Percentiles rank a stretch among this genome's conserved stretches.
These are phyloP conservation scores for Panagrolaimus sp. DNA, from an alignment of 1,140 invertebrate species.

Conservation along the genomic window DNA sequence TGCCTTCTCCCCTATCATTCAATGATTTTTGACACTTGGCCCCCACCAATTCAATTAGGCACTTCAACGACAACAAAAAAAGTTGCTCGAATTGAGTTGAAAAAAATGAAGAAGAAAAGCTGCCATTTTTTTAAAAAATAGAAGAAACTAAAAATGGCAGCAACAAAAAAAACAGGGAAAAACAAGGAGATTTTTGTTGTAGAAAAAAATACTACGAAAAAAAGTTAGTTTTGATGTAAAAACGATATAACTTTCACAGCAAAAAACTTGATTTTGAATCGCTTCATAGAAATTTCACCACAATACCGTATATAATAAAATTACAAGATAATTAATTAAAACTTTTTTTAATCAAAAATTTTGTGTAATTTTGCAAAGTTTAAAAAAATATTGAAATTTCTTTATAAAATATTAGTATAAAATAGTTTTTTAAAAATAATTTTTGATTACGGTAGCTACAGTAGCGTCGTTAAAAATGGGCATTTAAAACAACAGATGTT, in stretches of 20 bases:
- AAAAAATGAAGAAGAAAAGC: not conserved
- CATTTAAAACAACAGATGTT: not conserved
- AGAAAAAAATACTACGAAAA: slow-evolving; percentile 5
- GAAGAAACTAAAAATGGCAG: not conserved
- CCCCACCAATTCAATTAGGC: slow-evolving; percentile 1
- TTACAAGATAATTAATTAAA: too few relatives aligned
- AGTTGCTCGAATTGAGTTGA: not conserved
- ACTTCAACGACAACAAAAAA: slow-evolving; percentile 8
- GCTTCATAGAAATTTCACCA: too few relatives aligned
- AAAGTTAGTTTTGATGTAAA: too few relatives aligned
- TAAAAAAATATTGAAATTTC: too few relatives aligned
- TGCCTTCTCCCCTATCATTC: not conserved
- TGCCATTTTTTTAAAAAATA: not conserved
- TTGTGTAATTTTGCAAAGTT: not conserved
- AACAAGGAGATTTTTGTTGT: too few relatives aligned
- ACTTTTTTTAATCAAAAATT: too few relatives aligned
- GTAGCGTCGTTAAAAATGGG: not conserved
- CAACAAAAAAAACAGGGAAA: not conserved
- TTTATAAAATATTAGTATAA: too few relatives aligned
- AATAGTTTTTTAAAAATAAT: too few relatives aligned
- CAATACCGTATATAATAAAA: too few relatives aligned
- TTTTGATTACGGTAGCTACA: too few relatives aligned
- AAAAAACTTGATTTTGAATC: too few relatives aligned
- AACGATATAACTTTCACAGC: too few relatives aligned
- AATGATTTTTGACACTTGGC: slow-evolving; percentile 17